phyloP scores from a whole-genome alignment of 2,113 vertebrate genomes.

The Atlantisia rogersi region DNA sequence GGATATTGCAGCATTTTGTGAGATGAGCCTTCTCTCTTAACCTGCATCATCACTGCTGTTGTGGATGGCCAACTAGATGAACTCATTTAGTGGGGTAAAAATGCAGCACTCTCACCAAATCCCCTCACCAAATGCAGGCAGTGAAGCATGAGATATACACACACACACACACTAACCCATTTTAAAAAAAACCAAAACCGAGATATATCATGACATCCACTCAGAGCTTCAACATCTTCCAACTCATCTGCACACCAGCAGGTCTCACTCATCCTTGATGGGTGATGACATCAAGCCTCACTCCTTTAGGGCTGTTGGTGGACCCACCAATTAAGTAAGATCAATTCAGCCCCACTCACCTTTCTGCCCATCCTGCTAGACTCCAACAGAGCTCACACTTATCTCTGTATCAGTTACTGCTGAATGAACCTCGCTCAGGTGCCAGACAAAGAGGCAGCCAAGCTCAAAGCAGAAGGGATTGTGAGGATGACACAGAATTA shows the following conservation, averaged over 20 bases:
- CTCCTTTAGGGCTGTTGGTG: not conserved
- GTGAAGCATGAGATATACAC: not conserved
- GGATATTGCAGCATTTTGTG: not conserved
- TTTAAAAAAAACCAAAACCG: not conserved
- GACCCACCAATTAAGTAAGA: not conserved
- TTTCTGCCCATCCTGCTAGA: not conserved
- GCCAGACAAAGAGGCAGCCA: conserved; percentile 57
- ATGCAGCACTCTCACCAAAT: not conserved
- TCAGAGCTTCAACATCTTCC: not conserved
- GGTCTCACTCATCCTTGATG: not conserved
- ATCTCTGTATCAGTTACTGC: not conserved
- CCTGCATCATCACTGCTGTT: not conserved
- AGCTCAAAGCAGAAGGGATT: conserved; percentile 43
- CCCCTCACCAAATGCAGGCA: not conserved
- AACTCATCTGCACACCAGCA: not conserved
- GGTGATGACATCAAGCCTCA: not conserved
- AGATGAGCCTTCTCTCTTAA: not conserved
- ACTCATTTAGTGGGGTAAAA: not conserved
- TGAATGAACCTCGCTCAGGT: conserved; percentile 65
- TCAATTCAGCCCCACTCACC: not conserved
- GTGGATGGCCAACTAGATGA: not conserved
- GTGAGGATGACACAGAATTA: conserved; percentile 38
- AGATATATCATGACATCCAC: not conserved
- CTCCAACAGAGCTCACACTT: not conserved
- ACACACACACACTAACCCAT: not conserved